These are phyloP conservation scores for Heliconius aoede DNA, from an alignment of 2,888 invertebrate genomes.

Conservation along the genomic window DNA sequence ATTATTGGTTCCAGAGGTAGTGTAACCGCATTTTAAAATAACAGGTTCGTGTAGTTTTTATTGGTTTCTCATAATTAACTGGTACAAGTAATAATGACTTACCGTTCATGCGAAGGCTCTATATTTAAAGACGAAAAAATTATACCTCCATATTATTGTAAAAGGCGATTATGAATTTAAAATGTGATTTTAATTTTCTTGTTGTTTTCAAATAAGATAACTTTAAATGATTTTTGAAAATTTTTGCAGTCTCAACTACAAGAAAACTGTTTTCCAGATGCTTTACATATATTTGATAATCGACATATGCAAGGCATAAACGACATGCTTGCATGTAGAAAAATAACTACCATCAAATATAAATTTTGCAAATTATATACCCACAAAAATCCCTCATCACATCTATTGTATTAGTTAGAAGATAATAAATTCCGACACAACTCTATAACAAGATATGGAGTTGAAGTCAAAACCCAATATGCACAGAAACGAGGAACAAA, in stretches of 20 bases:
- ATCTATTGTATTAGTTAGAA: background rate
- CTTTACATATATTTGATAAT: too few relatives aligned
- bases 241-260: too few relatives aligned
- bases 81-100: constrained; percentile 31
- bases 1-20: constrained; percentile 21
- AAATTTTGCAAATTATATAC: background rate
- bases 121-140: constrained; percentile 21
- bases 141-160: constrained; percentile 1
- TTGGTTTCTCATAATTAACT: constrained; percentile 31
- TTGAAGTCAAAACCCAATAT: background rate
- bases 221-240: too few relatives aligned
- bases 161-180: constrained; percentile 8
- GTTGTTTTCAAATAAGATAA: too few relatives aligned
- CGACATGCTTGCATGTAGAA: too few relatives aligned
- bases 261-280: too few relatives aligned
- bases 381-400: background rate
- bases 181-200: background rate
- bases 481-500: constrained; percentile 12
- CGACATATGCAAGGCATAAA: too few relatives aligned
- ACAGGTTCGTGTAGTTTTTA: constrained; percentile 37
- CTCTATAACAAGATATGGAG: background rate
- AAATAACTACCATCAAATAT: too few relatives aligned
- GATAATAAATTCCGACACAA: background rate
- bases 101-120: constrained; percentile 23
- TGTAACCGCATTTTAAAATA: constrained; percentile 30